Conservation (phyloP, 2,888 invertebrate species). For the Cosmia trapezina region DNA sequence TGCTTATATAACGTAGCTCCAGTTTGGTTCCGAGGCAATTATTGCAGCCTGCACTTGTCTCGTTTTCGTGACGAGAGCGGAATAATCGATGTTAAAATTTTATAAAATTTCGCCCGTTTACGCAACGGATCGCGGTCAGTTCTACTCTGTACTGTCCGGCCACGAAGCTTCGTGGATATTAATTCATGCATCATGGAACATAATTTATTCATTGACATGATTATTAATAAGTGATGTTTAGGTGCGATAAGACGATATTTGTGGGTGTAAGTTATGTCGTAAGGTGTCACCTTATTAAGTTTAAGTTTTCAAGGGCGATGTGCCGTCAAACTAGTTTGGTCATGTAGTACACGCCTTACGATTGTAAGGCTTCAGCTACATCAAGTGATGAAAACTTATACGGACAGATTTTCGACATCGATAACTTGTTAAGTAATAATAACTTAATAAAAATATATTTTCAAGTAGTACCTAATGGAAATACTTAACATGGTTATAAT, state of each 20-base stretch:
- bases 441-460: slow-evolving; percentile 1
- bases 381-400: slow-evolving; percentile 52
- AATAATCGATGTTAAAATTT: slow-evolving; percentile 80
- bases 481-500: not conserved
- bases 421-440: slow-evolving; percentile 25
- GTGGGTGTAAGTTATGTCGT: slow-evolving; percentile 82
- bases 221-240: slow-evolving; percentile 77
- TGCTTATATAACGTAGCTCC: slow-evolving; percentile 77
- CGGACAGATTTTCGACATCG: slow-evolving; percentile 47
- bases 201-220: slow-evolving; percentile 78
- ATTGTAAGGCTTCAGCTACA: slow-evolving; percentile 67
- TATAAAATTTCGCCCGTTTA: slow-evolving; percentile 77
- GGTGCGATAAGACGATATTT: slow-evolving; percentile 78
- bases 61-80: slow-evolving; percentile 74
- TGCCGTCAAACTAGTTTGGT: slow-evolving; percentile 80
- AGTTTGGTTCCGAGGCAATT: slow-evolving; percentile 75
- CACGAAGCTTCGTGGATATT: slow-evolving; percentile 56
- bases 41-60: slow-evolving; percentile 79
- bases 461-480: not conserved
- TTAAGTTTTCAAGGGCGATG: slow-evolving; percentile 80
- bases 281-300: slow-evolving; percentile 80
- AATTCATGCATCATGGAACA: slow-evolving; percentile 66
- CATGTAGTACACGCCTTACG: slow-evolving; percentile 67
- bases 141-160: slow-evolving; percentile 60
- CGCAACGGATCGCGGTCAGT: slow-evolving; percentile 71